Conservation (phyloP, 2,797 vertebrate genomes). For the Columba guinea region DNA sequence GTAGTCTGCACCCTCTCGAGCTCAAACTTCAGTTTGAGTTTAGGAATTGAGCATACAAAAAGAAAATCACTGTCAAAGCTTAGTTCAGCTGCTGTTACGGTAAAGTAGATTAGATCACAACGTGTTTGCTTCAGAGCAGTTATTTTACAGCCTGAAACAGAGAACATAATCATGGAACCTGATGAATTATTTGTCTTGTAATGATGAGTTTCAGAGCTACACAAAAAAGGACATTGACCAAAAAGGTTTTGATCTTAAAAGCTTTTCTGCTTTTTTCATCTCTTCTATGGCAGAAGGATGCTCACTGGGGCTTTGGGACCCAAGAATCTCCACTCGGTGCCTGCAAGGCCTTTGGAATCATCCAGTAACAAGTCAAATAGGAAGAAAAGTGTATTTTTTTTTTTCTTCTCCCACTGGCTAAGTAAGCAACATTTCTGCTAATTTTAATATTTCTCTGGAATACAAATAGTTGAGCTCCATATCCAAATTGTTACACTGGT, state of each 20-base stretch:
- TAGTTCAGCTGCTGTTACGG: not conserved
- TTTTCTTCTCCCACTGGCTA: not conserved
- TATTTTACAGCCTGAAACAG: not conserved
- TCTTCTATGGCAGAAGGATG: not conserved
- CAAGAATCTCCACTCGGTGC: not conserved
- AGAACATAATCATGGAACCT: not conserved
- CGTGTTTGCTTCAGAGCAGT: not conserved
- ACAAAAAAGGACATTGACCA: not conserved
- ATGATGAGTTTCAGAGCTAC: not conserved
- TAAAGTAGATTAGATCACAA: not conserved
- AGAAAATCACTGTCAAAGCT: constrained; percentile 24
- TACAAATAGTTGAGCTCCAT: not conserved
- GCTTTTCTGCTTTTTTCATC: not conserved
- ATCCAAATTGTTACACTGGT: not conserved
- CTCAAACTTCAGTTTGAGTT: not conserved
- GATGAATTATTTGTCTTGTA: not conserved
- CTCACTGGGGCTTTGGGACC: accelerated
- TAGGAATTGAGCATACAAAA: not conserved
- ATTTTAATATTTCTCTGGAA: not conserved
- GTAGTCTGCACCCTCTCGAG: not conserved
- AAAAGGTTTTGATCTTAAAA: not conserved
- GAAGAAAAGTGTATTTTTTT: not conserved
- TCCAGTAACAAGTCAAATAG: not conserved
- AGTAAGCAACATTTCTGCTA: not conserved
- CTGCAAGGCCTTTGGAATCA: not conserved